Conservation (phyloP, 2,888 invertebrate genomes). For the Selenia dentaria region DNA sequence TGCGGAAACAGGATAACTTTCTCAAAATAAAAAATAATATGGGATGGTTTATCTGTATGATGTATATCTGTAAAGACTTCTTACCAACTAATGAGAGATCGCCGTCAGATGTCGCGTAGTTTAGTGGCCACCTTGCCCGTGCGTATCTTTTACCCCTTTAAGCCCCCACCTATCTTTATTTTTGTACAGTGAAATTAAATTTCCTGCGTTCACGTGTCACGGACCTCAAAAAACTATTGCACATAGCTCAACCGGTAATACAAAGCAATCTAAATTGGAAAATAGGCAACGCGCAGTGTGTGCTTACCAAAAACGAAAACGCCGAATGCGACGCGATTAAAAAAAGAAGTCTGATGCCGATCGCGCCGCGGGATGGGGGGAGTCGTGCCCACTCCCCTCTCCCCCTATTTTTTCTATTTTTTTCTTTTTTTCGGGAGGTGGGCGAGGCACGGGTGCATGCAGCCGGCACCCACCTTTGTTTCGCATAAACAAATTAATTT, state of each 20-base stretch:
- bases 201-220: conserved; percentile 77
- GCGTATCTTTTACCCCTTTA: too few species aligned
- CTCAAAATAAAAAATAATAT: too few species aligned
- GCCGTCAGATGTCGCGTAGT: too few species aligned
- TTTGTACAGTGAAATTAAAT: conserved; percentile 72
- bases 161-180: conserved; percentile 20
- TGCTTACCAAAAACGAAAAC: conserved; percentile 84
- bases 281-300: conserved; percentile 84
- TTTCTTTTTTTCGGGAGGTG: conserved; percentile 79
- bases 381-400: conserved; percentile 37
- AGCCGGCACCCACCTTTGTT: conserved; percentile 83
- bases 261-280: conserved; percentile 85
- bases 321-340: conserved; percentile 83
- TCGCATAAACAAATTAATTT: conserved; percentile 85
- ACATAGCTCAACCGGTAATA: conserved; percentile 83
- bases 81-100: too few species aligned
- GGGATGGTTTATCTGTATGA: too few species aligned
- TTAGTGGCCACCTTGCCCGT: too few species aligned
- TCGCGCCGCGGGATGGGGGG: conserved; percentile 77
- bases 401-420: conserved; percentile 64
- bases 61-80: too few species aligned
- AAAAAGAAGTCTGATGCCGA: conserved; percentile 84
- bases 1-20: too few species aligned
- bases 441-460: conserved; percentile 80
- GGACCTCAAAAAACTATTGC: conserved; percentile 81